These are phyloP conservation scores for Panagrolaimus sp. DNA, from an alignment of 1,140 invertebrate genomes.

Conservation along the genomic window DNA sequence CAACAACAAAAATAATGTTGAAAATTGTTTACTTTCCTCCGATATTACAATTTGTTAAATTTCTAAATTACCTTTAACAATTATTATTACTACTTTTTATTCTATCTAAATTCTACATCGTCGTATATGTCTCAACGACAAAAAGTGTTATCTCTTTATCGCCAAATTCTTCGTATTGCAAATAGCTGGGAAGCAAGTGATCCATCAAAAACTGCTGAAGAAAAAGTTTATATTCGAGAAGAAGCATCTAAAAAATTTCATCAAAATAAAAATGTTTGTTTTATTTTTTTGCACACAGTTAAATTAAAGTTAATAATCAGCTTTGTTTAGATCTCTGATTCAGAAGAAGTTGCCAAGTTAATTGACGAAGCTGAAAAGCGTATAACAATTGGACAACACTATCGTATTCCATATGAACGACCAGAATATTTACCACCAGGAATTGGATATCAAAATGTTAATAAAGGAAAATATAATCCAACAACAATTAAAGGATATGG, in stretches of 20 bases:
- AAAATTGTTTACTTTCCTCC: too few species aligned
- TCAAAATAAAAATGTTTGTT: conserved; percentile 25
- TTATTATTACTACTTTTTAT: too few species aligned
- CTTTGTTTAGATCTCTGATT: too few species aligned
- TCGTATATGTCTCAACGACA: neutral
- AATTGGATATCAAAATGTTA: conserved; percentile 15
- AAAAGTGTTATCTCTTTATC: conserved; percentile 24
- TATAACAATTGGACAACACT: conserved; percentile 23
- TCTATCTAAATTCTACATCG: too few species aligned
- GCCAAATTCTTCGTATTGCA: conserved; percentile 26
- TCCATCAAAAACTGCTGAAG: conserved; percentile 19
- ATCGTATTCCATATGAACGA: conserved; percentile 27
- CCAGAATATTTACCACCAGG: conserved; percentile 28
- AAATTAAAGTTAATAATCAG: too few species aligned
- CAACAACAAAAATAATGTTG: too few species aligned
- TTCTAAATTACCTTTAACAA: too few species aligned
- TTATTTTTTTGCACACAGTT: neutral
- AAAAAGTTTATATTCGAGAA: conserved; percentile 26
- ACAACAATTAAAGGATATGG: conserved; percentile 2
- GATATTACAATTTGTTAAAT: too few species aligned
- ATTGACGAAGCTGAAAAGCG: conserved; percentile 27
- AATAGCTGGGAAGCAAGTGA: conserved; percentile 26
- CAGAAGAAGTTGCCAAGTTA: conserved; percentile 17
- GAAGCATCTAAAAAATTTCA: conserved; percentile 26
- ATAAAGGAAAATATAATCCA: conserved; percentile 5